These are phyloP conservation scores for Sylvilagus bachmani DNA, from an alignment of 2,113 vertebrate genomes.

Conservation along the genomic window DNA sequence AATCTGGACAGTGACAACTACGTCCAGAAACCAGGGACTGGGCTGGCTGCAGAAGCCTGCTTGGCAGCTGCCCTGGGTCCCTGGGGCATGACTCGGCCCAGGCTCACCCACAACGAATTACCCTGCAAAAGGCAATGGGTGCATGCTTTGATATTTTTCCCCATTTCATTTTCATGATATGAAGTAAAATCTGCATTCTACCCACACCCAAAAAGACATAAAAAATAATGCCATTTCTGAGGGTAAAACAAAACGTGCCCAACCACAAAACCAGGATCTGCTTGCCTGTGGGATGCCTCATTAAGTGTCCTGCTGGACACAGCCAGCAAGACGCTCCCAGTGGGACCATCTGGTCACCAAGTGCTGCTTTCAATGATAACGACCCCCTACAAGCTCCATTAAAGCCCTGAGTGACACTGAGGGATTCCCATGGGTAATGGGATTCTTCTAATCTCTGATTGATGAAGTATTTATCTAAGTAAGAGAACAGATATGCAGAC, in stretches of 20 bases:
- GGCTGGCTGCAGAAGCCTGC: not conserved
- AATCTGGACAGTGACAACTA: conserved; percentile 11
- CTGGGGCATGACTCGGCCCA: rapidly evolving
- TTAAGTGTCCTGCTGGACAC: not conserved
- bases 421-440: conserved; percentile 43
- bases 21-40: not conserved
- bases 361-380: conserved; percentile 35
- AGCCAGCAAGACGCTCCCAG: not conserved
- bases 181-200: not conserved
- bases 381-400: conserved; percentile 45
- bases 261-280: not conserved
- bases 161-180: not conserved
- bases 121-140: not conserved
- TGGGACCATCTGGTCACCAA: conserved; percentile 66
- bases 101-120: not conserved
- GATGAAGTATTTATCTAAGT: conserved; percentile 72
- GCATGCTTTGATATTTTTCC: not conserved
- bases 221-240: not conserved
- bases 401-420: not conserved
- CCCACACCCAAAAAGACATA: not conserved
- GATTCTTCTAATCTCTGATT: conserved; percentile 70
- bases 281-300: rapidly evolving
- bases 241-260: not conserved
- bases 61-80: not conserved
- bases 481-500: conserved; percentile 25